These are phyloP conservation scores for Cryptus viduatorius DNA, from an alignment of 2,888 invertebrate species.

Conservation along the genomic window DNA sequence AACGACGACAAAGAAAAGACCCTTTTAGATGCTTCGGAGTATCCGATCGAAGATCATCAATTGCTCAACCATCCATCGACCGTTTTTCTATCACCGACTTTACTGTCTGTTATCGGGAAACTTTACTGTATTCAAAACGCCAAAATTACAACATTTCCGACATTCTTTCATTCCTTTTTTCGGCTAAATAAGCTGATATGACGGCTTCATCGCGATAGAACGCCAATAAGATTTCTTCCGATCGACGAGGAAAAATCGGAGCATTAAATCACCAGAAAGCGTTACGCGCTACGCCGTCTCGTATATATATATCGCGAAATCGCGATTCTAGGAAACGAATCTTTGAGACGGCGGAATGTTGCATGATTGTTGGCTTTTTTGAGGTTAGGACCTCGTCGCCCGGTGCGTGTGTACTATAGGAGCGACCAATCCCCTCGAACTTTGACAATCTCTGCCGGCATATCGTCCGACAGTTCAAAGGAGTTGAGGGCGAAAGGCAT, in stretches of 20 bases:
- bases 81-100: background rate
- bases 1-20: constrained; percentile 8
- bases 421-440: background rate
- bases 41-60: constrained; percentile 23
- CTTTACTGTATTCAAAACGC: background rate
- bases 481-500: constrained; percentile 6
- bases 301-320: background rate
- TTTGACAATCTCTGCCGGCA: background rate
- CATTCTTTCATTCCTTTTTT: background rate
- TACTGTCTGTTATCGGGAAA: background rate
- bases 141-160: background rate
- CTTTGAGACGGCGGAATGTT: background rate
- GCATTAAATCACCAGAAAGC: background rate
- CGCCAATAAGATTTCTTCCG: background rate
- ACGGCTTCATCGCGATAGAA: background rate
- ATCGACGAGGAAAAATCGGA: background rate
- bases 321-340: background rate
- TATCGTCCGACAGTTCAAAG: background rate
- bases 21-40: background rate
- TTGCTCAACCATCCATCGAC: background rate
- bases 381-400: background rate
- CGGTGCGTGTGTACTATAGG: background rate
- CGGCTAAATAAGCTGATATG: background rate
- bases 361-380: background rate
- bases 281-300: background rate